Evolutionary conservation across 2,888 invertebrate species (phyloP).

Genomic region (Drosophila recens): DNA sequence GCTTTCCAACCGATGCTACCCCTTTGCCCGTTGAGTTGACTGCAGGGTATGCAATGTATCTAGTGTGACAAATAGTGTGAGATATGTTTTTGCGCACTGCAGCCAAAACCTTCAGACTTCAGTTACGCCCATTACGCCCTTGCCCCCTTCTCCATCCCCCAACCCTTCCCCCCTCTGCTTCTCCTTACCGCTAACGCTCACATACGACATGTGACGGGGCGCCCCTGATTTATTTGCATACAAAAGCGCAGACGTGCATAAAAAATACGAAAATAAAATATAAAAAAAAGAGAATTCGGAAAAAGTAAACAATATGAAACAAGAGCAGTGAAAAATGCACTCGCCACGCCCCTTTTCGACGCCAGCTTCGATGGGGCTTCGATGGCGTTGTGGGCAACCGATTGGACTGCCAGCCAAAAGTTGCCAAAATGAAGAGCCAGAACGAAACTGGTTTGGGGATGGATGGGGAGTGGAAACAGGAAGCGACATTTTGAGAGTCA

Average conservation of each 20-base stretch:
- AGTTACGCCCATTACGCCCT: constrained; percentile 26
- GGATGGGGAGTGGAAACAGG: background rate
- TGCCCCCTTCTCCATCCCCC: background rate
- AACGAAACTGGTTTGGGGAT: background rate
- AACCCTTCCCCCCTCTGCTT: background rate
- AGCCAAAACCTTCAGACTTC: constrained; percentile 32
- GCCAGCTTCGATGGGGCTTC: constrained; percentile 48
- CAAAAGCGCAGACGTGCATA: constrained; percentile 76
- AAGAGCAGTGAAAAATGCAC: constrained; percentile 43
- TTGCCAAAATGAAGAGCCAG: constrained; percentile 45
- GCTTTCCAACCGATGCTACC: background rate
- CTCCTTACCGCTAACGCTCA: constrained; percentile 7
- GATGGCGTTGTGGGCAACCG: constrained; percentile 29
- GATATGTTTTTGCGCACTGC: constrained; percentile 77
- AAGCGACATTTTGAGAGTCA: constrained; percentile 50
- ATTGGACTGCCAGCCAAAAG: constrained; percentile 30
- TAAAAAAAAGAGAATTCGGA: constrained; percentile 9
- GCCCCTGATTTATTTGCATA: constrained; percentile 83
- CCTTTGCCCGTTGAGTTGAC: background rate
- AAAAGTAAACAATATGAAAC: constrained; percentile 20
- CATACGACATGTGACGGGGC: constrained; percentile 76
- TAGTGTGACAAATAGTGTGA: constrained; percentile 83
- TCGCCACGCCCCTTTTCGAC: constrained; percentile 75
- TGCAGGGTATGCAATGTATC: constrained; percentile 60
- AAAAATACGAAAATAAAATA: constrained; percentile 30